Evolutionary conservation across 1,140 invertebrate species (phyloP), one percentile per base, ranked within the genome.

Genomic region (Parasteatoda tepidariorum): DNA sequence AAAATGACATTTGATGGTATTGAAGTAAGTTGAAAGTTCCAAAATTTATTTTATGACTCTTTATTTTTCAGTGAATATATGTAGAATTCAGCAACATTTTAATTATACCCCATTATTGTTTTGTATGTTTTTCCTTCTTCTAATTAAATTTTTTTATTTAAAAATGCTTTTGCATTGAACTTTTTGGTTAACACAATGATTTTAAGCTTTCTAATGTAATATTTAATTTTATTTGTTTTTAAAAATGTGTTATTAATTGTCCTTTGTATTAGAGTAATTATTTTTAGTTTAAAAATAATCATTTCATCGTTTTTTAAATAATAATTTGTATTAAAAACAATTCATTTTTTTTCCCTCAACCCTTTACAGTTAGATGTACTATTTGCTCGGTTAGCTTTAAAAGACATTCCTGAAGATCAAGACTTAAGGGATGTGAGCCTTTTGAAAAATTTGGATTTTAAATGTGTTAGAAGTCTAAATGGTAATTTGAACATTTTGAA

Each of bases 1-100:
- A 99, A 99, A 91, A 97, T 99, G 95, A 96, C 96, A 88, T 99
- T 99, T 90, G 96, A 98, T 91, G 96, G 96, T 28, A 99, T 99
- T 86, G 98, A 99, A 91, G 89, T 89, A 85, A 86, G 85, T 84
- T 30, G 34, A 28, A 18, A 6, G 18, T 48, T 15, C 33, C n/a
- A 13, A 9, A 34, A 11, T 11, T 28, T 3, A 38, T 24, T 30
- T 66, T 30, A 70, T 7, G 22, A 1, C 81, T 11, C 13, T 33
- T 26, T 7, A 62, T 28, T 31, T 84, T 84, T 0, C 15, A 34
- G 5, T 3, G 22, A 2, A 15, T 4, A 61, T 26, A 64, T 64
- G 18, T 3, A n/a, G 31, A 7, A 30, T 62, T 15, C 4, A 55
- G 7, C 15, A 11, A 0, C 15, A 55, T n/a, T 4, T 55, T 55